Evolutionary conservation across 64 coral and sea anemone species (phyloP).

Genomic region (Porites lutea): DNA sequence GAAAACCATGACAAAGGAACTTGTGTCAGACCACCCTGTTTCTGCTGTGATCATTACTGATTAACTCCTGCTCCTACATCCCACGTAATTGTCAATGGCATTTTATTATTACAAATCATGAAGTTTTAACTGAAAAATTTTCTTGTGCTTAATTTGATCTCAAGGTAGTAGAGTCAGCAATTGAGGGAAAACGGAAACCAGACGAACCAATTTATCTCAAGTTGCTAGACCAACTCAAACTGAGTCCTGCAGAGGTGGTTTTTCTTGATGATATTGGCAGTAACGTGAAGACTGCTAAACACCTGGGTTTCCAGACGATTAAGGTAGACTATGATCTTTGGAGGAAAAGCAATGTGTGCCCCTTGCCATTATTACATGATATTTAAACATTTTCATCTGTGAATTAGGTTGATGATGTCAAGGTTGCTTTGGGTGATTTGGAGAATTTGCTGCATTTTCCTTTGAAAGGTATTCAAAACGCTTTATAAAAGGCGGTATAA

Average conservation of each 20-base stretch:
- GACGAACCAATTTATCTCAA: slow-evolving; percentile 79
- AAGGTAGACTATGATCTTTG: slow-evolving; percentile 46
- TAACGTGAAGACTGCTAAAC: slow-evolving; percentile 84
- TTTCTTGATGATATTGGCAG: slow-evolving; percentile 93
- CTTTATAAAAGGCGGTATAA: no score
- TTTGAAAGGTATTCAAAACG: slow-evolving; percentile 36
- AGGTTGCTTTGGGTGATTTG: slow-evolving; percentile 49
- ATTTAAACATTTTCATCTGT: not conserved
- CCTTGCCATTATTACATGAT: no score
- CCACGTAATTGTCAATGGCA: no score
- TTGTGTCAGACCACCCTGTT: no score
- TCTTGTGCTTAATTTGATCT: not conserved
- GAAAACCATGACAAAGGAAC: no score
- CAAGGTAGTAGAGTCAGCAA: slow-evolving; percentile 91
- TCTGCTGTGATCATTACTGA: no score
- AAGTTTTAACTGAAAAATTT: no score
- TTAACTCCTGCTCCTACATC: no score
- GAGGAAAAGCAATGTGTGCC: not conserved
- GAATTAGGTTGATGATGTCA: slow-evolving; percentile 59
- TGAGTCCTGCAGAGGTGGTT: slow-evolving; percentile 85
- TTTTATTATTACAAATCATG: no score
- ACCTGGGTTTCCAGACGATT: slow-evolving; percentile 85
- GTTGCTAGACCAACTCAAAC: slow-evolving; percentile 73
- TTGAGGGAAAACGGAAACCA: slow-evolving; percentile 84
- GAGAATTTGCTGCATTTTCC: slow-evolving; percentile 63